Conservation (phyloP, 2,888 invertebrate species). For the Synanthedon myopaeformis region DNA sequence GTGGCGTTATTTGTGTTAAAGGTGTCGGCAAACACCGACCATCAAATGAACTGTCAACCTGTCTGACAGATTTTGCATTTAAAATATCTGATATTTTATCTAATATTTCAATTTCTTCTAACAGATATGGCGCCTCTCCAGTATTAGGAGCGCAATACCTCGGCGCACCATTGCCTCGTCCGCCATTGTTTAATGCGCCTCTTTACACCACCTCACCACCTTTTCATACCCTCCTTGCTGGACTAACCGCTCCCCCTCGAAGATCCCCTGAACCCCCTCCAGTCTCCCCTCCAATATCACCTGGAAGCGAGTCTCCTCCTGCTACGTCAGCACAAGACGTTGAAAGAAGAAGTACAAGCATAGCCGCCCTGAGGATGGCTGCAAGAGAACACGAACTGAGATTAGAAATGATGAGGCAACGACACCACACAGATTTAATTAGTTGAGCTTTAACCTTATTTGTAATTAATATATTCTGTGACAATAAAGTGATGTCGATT, state of each 20-base stretch:
- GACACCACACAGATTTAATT: conserved; percentile 80
- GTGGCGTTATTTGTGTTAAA: too few relatives aligned
- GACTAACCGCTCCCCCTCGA: conserved; percentile 57
- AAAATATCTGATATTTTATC: background rate
- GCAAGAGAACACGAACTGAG: conserved; percentile 91
- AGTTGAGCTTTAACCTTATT: conserved; percentile 69
- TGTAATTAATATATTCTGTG: too few relatives aligned
- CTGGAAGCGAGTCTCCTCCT: conserved; percentile 65
- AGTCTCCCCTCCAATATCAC: conserved; percentile 68
- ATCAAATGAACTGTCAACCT: background rate
- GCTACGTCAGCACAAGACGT: conserved; percentile 74
- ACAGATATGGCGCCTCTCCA: conserved; percentile 49
- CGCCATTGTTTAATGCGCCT: conserved; percentile 73
- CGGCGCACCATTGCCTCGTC: conserved; percentile 54
- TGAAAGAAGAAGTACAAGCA: conserved; percentile 87
- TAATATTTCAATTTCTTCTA: background rate
- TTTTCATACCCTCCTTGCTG: conserved; percentile 56
- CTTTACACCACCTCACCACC: conserved; percentile 72
- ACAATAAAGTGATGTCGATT: too few relatives aligned
- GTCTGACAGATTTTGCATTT: background rate
- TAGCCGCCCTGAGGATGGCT: conserved; percentile 86
- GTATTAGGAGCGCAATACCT: conserved; percentile 63
- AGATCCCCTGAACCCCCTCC: conserved; percentile 57
- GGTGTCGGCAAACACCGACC: background rate
- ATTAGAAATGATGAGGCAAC: conserved; percentile 84